Evolutionary conservation across 1,140 invertebrate species (phyloP), one percentile per base, ranked within the genome.

Genomic region (Monochamus saltuarius): DNA sequence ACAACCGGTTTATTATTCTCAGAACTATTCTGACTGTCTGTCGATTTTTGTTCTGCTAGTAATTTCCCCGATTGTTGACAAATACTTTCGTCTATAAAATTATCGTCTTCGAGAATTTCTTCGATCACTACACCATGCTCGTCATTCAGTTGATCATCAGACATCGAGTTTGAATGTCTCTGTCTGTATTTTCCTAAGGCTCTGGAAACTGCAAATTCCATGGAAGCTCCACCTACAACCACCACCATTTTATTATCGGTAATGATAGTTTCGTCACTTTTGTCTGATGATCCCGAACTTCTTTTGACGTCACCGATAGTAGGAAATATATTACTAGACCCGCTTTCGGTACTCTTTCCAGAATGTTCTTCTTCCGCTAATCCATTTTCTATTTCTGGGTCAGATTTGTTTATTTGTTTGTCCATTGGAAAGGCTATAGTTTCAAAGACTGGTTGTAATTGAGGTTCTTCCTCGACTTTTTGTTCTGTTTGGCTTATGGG

Each of bases 151-250:
- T 85, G 85, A 50, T 87, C 86, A 65, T 88, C 85, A 11, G 85
- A 84, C 14, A 85, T 77, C 13, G 84, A 85, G 11, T 85, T 86
- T 43, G 86, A 86, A 69, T 91, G 89, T 64, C 88, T 80, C 69
- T 91, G 83, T 50, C 90, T 78, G 74, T 92, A 93, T 78, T 91
- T 91, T 19, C 89, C 89, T 37, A 93, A 76, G 1, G 90, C 90
- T 69, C 90, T 78, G 0, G 89, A 92, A 3, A 91, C 91, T 0
- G 90, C 90, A 75, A 92, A 93, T 76, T 93, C 89, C 83, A 90
- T 85, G 50, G 85, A 87, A 4, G 85, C 82, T 36, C 85, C 84
- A 80, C 51, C 35, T 10, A 84, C 83, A 7, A 80, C 79, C 2
- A 81, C 80, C 22, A 83, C 68, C 43, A 72, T 70, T 61, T 74